A percentile compares a stretch with the other conserved stretches of the same genome.
Evolutionary conservation across 2,888 invertebrate species (phyloP).

Genomic region (Ochropleura plecta): DNA sequence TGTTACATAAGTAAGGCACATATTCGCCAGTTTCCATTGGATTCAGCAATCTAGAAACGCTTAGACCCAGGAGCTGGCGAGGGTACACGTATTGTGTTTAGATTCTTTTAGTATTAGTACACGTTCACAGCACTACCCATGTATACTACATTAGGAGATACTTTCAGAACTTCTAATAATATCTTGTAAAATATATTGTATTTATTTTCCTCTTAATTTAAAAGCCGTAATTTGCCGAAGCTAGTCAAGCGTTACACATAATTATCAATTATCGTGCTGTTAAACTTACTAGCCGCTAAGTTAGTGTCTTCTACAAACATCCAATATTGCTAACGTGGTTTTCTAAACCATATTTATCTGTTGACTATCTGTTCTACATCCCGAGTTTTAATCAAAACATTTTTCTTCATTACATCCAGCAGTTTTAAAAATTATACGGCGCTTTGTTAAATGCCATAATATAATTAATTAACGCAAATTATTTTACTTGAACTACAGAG

Average conservation of each 20-base stretch:
- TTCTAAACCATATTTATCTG: not conserved
- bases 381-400: not conserved
- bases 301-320: constrained; percentile 6
- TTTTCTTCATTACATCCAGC: not conserved
- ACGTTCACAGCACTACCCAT: not conserved
- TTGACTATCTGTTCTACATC: not conserved
- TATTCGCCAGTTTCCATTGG: not conserved
- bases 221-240: not conserved
- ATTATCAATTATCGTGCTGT: not conserved
- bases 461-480: not conserved
- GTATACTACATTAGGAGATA: too few relatives aligned
- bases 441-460: constrained; percentile 22
- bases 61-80: not conserved
- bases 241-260: not conserved
- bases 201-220: constrained; percentile 5
- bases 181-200: not conserved
- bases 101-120: not conserved
- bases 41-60: constrained; percentile 1
- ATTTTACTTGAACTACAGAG: constrained; percentile 1
- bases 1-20: not conserved
- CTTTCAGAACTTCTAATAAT: not conserved
- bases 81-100: not conserved
- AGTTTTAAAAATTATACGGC: not conserved
- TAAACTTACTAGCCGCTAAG: not conserved
- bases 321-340: not conserved